Evolutionary conservation across 2,888 invertebrate species (phyloP).

Genomic region (Deilephila porcellus): DNA sequence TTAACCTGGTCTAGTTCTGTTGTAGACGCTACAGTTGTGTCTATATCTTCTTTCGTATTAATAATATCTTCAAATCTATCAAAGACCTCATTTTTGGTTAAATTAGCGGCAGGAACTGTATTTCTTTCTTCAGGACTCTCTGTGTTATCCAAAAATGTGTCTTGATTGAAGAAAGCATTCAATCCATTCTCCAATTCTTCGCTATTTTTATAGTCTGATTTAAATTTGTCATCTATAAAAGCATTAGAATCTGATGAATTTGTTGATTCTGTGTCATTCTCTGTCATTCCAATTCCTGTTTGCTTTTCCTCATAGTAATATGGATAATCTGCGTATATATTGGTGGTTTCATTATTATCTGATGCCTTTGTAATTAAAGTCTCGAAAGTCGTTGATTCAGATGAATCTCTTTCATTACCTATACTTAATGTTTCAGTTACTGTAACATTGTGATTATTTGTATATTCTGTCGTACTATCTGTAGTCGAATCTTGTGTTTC

Average conservation of each 20-base stretch:
- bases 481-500: background rate
- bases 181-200: background rate
- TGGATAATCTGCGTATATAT: background rate
- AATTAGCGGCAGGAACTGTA: background rate
- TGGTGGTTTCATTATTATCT: background rate
- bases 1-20: conserved; percentile 50
- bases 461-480: background rate
- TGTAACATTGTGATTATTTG: background rate
- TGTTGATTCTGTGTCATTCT: background rate
- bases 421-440: background rate
- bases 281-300: background rate
- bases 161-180: conserved; percentile 14
- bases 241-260: background rate
- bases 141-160: conserved; percentile 6
- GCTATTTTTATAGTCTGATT: background rate
- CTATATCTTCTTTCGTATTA: background rate
- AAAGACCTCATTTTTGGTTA: background rate
- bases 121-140: background rate
- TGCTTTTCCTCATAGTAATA: background rate
- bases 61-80: background rate
- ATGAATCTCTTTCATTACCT: background rate
- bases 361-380: background rate
- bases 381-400: conserved; percentile 5
- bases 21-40: background rate
- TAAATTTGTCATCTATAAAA: background rate